Evolutionary conservation across 2,797 vertebrate genomes (phyloP).

Genomic region (Eupleurogrammus muticus): DNA sequence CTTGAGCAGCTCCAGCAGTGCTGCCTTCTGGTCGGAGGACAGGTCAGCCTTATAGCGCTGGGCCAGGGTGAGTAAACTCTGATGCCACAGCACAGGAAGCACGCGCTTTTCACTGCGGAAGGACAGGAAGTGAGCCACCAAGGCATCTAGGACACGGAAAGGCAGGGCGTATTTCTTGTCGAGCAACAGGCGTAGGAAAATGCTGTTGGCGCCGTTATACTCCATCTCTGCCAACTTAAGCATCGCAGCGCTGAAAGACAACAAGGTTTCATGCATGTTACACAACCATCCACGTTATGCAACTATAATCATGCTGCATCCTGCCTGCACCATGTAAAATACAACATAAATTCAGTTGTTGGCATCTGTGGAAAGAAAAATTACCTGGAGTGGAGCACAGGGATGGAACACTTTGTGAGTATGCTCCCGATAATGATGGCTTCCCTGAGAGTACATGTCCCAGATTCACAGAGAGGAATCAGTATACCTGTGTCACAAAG

Average conservation of each 20-base stretch:
- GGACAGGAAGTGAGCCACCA: slow-evolving; percentile 95
- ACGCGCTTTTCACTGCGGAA: slow-evolving; percentile 90
- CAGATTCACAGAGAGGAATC: slow-evolving; percentile 94
- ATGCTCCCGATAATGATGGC: slow-evolving; percentile 97
- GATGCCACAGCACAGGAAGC: slow-evolving; percentile 98
- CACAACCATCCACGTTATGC: slow-evolving; percentile 23
- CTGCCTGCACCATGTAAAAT: not conserved
- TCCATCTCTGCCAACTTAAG: slow-evolving; percentile 97
- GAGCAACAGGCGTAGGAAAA: slow-evolving; percentile 95
- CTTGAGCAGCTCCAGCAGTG: slow-evolving; percentile 93
- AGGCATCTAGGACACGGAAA: slow-evolving; percentile 96
- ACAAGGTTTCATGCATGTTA: slow-evolving; percentile 22
- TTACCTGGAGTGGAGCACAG: slow-evolving; percentile 96
- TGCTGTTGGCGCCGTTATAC: slow-evolving; percentile 97
- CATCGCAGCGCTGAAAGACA: slow-evolving; percentile 90
- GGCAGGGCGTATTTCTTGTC: slow-evolving; percentile 99
- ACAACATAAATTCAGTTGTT: not conserved
- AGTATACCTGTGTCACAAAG: slow-evolving; percentile 89
- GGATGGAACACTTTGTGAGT: slow-evolving; percentile 95
- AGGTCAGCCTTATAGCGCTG: slow-evolving; percentile 98
- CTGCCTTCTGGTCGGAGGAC: slow-evolving; percentile 92
- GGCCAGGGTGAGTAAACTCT: slow-evolving; percentile 91
- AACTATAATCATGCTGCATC: slow-evolving; percentile 23
- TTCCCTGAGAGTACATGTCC: slow-evolving; percentile 95
- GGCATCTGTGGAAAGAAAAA: slow-evolving; percentile 23